A percentile compares a stretch with the other conserved stretches of the same genome.
phyloP scores from a whole-genome alignment of 2,797 vertebrate genomes.

The Leucoraja ocellata region DNA sequence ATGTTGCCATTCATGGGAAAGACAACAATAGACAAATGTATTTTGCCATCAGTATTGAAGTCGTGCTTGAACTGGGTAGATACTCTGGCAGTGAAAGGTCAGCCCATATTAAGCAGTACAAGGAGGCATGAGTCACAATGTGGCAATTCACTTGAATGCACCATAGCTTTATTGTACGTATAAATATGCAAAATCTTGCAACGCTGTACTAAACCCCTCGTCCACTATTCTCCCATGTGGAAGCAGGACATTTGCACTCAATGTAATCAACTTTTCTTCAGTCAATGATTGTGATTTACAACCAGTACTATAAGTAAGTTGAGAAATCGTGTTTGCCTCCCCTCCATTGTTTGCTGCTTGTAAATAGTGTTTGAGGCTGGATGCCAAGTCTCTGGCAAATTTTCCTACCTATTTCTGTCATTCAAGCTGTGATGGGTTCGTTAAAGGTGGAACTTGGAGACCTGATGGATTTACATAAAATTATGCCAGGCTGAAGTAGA shows the following conservation, averaged over 20 bases:
- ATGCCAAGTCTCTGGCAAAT: neutral
- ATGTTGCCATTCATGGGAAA: neutral
- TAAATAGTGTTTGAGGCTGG: neutral
- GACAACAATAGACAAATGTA: neutral
- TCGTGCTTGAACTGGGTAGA: slow-evolving; percentile 16
- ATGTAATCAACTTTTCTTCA: neutral
- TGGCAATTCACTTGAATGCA: slow-evolving; percentile 5
- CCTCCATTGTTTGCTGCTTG: neutral
- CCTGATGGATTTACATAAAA: neutral
- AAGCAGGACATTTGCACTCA: neutral
- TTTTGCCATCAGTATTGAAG: neutral
- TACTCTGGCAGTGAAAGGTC: neutral
- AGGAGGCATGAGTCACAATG: neutral
- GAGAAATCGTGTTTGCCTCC: neutral
- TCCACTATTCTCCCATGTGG: neutral
- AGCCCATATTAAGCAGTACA: neutral
- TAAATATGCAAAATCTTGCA: neutral
- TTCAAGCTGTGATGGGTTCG: too few species aligned
- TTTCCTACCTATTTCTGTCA: neutral
- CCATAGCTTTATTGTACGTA: neutral
- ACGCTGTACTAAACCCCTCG: neutral
- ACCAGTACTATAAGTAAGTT: neutral
- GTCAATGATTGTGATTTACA: neutral
- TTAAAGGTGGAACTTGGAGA: neutral
- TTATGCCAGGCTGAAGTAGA: neutral